A percentile compares a stretch with the other conserved stretches of the same genome.
Evolutionary conservation across 1,140 invertebrate species (phyloP).

Genomic region (Whitmania pigra): DNA sequence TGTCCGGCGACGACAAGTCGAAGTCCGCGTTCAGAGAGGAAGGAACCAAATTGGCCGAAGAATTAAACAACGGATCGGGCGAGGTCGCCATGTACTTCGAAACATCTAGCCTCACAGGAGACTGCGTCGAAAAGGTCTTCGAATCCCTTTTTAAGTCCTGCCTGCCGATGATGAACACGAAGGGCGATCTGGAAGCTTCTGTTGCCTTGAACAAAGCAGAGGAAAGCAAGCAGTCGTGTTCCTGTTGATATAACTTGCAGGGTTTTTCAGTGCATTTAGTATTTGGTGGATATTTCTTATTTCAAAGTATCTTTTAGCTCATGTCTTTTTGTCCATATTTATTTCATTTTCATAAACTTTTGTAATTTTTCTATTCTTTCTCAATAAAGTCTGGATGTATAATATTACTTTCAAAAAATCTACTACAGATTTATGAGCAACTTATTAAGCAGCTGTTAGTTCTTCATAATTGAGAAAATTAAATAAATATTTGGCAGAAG

Average conservation of each 20-base stretch:
- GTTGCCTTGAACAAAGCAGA: background rate
- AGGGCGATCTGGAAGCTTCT: background rate
- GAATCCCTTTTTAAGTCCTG: slow-evolving; percentile 31
- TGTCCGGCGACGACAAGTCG: slow-evolving; percentile 24
- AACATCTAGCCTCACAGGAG: slow-evolving; percentile 38
- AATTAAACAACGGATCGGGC: slow-evolving; percentile 32
- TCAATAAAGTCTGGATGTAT: no score
- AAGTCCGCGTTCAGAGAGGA: slow-evolving; percentile 32
- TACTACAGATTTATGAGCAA: no score
- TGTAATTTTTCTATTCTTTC: background rate
- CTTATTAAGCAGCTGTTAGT: no score
- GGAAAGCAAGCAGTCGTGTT: background rate
- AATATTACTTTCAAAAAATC: no score
- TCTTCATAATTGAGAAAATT: no score
- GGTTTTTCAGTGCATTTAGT: background rate
- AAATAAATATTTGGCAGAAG: no score
- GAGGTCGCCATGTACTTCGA: slow-evolving; percentile 39
- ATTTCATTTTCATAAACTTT: background rate
- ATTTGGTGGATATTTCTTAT: no score
- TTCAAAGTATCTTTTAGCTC: background rate
- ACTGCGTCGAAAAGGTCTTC: slow-evolving; percentile 39
- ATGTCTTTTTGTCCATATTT: background rate
- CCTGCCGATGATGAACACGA: slow-evolving; percentile 21
- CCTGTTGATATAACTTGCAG: background rate
- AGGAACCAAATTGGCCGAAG: slow-evolving; percentile 31